Conservation (phyloP, 2,888 invertebrate species). For the Strigamia maritima region DNA sequence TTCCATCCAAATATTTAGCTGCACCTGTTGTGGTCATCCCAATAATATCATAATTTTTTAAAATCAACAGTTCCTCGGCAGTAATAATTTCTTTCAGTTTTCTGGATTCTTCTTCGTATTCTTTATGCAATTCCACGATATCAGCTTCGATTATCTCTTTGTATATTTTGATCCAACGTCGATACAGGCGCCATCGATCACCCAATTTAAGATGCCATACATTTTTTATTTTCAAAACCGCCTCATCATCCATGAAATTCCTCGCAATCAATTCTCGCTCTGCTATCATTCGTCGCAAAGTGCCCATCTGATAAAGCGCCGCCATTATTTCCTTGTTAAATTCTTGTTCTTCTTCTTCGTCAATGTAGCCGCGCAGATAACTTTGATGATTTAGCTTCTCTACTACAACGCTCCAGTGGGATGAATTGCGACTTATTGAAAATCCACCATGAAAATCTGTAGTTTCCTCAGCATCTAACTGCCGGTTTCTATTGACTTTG, state of each 20-base stretch:
- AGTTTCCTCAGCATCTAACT: too few relatives aligned
- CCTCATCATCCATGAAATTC: conserved; percentile 13
- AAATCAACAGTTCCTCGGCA: conserved; percentile 38
- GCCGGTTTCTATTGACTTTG: too few relatives aligned
- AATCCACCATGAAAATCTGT: too few relatives aligned
- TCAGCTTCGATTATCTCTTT: neutral
- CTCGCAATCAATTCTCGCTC: neutral
- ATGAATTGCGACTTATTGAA: too few relatives aligned
- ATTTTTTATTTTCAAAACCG: neutral
- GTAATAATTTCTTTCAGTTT: conserved; percentile 34
- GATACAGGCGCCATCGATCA: conserved; percentile 19
- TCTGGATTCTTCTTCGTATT: conserved; percentile 7
- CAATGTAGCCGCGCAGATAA: too few relatives aligned
- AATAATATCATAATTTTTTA: conserved; percentile 42
- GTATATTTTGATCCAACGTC: neutral
- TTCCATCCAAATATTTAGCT: conserved; percentile 45
- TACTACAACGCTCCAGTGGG: too few relatives aligned
- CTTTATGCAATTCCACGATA: neutral
- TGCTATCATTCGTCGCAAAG: neutral
- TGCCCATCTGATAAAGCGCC: neutral
- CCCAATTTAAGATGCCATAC: neutral
- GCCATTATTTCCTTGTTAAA: too few relatives aligned
- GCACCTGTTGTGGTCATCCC: conserved; percentile 49
- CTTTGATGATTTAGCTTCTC: too few relatives aligned
- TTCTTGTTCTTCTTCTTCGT: too few relatives aligned